Percentiles rank a stretch among this genome's conserved stretches.
These are phyloP conservation scores for Crocallis elinguaria DNA, from an alignment of 2,888 invertebrate genomes.

Conservation along the genomic window DNA sequence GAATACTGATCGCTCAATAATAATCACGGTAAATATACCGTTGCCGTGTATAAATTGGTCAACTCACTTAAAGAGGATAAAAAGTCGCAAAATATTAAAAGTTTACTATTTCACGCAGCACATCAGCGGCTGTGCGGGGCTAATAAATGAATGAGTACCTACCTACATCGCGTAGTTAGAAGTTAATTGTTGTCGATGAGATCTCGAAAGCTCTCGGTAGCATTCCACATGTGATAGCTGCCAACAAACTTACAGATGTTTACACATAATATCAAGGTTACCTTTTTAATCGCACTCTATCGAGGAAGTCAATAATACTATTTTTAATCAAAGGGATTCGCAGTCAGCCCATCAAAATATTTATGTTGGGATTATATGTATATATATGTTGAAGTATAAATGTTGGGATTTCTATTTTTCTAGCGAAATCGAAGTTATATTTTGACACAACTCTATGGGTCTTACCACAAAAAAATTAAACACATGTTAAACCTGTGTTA, in stretches of 20 bases:
- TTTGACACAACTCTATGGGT: too few relatives aligned
- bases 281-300: constrained; percentile 50
- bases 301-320: constrained; percentile 42
- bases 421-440: not conserved
- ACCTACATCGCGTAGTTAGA: constrained; percentile 53
- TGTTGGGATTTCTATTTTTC: constrained; percentile 10
- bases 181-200: constrained; percentile 56
- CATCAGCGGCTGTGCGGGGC: too few relatives aligned
- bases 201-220: constrained; percentile 60
- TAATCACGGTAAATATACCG: too few relatives aligned
- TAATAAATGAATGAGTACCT: constrained; percentile 47
- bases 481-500: too few relatives aligned
- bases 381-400: too few relatives aligned
- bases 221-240: constrained; percentile 57
- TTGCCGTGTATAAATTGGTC: too few relatives aligned
- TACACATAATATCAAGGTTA: constrained; percentile 53
- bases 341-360: constrained; percentile 14
- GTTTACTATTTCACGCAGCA: too few relatives aligned
- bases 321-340: constrained; percentile 20
- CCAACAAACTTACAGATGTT: constrained; percentile 45
- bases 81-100: too few relatives aligned
- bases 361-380: too few relatives aligned
- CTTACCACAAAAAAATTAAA: too few relatives aligned
- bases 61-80: too few relatives aligned
- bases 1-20: too few relatives aligned